These are phyloP conservation scores for Cheilosia urbana DNA, from an alignment of 2,888 invertebrate species.

Conservation along the genomic window DNA sequence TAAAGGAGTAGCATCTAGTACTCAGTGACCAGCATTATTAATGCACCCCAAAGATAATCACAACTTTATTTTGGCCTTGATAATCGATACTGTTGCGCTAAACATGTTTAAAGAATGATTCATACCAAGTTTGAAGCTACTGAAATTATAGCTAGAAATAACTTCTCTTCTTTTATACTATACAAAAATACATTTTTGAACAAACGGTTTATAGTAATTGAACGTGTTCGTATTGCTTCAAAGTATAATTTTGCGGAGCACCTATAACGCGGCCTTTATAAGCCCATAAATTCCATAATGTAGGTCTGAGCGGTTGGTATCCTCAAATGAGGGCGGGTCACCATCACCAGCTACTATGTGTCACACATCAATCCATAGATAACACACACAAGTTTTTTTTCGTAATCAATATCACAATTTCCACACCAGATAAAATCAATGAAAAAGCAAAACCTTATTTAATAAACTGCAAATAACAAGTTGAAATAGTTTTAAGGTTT, in stretches of 20 bases:
- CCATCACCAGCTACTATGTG: slow-evolving; percentile 59
- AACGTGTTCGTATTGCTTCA: too few relatives aligned
- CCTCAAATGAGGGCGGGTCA: slow-evolving; percentile 73
- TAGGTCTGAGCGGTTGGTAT: slow-evolving; percentile 34
- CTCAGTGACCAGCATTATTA: too few relatives aligned
- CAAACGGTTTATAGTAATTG: background rate
- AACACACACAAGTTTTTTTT: slow-evolving; percentile 47
- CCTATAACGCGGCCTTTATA: too few relatives aligned
- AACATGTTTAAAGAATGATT: too few relatives aligned
- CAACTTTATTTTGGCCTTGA: too few relatives aligned
- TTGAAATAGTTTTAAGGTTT: background rate
- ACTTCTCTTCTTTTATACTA: too few relatives aligned
- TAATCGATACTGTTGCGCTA: too few relatives aligned
- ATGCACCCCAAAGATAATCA: too few relatives aligned
- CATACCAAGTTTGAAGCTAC: too few relatives aligned
- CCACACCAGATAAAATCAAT: slow-evolving; percentile 61
- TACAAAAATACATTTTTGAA: too few relatives aligned
- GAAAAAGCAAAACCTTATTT: slow-evolving; percentile 22
- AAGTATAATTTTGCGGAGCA: background rate
- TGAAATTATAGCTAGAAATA: too few relatives aligned
- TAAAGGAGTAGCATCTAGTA: too few relatives aligned
- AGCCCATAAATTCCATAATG: slow-evolving; percentile 1
- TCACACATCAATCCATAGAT: slow-evolving; percentile 70
- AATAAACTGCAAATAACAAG: background rate
- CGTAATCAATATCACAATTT: slow-evolving; percentile 64